Evolutionary conservation across 30 jellyfish, hydroid and myxozoan genomes (phyloP), one percentile per base, ranked within the genome.

Genomic region (Catostylus mosaicus): DNA sequence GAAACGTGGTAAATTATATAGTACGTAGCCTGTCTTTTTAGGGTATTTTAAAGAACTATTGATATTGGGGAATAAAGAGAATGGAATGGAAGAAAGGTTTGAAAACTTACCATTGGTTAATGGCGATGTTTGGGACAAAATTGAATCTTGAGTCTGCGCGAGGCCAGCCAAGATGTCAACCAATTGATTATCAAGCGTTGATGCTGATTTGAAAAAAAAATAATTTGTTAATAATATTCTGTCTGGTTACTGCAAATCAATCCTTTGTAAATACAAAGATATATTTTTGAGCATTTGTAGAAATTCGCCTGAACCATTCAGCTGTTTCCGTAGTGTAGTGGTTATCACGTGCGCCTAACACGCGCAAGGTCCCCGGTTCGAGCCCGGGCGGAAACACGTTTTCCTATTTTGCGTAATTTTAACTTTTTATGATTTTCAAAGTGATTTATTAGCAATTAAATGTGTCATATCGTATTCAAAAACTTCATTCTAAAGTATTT

Each of bases 281-380:
- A 22, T 12, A 22, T 18, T 57, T 10, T 47, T 20, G 61, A 47
- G n/a, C n/a, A n/a, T 47, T 47, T 20, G 74, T 11, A 61, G 30
- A 61, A 10, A 24, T 11, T 16, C 24, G 16, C 74, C 27, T 14
- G 10, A 61, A 61, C n/a, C n/a, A n/a, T 3, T 9, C 88, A 63
- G 0, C 77, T 40, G 96, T 74, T 86, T 86, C 96, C 96, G 96
- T 86, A 86, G 96, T 86, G 96, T 86, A 86, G 96, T 75, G 96
- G 96, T 86, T 86, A 86, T 86, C 96, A 86, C 96, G 96, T 86
- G 89, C 87, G 96, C 88, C 96, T 86, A 86, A 86, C 96, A 86
- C 96, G 88, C 96, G 87, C 89, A 86, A 86, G 96, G 96, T 86
- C 96, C 96, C 96, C 96, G 96, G 96, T 86, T 86, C 96, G 96